Conservation (phyloP, 2,113 vertebrate species). For the Myotis davidii region DNA sequence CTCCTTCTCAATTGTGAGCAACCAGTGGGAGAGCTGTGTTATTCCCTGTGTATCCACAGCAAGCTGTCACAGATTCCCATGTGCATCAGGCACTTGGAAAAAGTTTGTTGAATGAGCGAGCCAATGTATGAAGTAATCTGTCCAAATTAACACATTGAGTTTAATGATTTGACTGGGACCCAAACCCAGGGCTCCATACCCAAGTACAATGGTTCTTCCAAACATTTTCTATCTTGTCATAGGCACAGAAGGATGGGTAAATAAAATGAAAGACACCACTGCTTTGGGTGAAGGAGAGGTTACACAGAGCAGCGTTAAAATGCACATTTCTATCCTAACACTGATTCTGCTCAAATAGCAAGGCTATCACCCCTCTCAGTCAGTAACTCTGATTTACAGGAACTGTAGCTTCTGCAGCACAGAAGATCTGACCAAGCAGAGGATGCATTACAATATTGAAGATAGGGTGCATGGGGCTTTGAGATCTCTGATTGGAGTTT, state of each 20-base stretch:
- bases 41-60: not conserved
- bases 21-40: not conserved
- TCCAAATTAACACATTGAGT: slow-evolving; percentile 42
- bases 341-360: not conserved
- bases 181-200: not conserved
- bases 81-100: not conserved
- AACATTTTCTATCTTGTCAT: not conserved
- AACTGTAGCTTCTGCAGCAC: not conserved
- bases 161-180: slow-evolving; percentile 18
- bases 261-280: slow-evolving; percentile 12
- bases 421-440: not conserved
- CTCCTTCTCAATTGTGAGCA: not conserved
- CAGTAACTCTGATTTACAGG: not conserved
- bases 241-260: not conserved
- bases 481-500: not conserved
- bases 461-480: not conserved
- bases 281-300: not conserved
- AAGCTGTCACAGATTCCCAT: not conserved
- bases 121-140: slow-evolving; percentile 47
- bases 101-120: not conserved
- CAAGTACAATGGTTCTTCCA: slow-evolving; percentile 15
- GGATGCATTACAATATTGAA: not conserved
- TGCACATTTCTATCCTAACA: not conserved
- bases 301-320: not conserved
- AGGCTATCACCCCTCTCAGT: not conserved